Conservation (phyloP, 2,888 invertebrate species). For the Mamestra brassicae region DNA sequence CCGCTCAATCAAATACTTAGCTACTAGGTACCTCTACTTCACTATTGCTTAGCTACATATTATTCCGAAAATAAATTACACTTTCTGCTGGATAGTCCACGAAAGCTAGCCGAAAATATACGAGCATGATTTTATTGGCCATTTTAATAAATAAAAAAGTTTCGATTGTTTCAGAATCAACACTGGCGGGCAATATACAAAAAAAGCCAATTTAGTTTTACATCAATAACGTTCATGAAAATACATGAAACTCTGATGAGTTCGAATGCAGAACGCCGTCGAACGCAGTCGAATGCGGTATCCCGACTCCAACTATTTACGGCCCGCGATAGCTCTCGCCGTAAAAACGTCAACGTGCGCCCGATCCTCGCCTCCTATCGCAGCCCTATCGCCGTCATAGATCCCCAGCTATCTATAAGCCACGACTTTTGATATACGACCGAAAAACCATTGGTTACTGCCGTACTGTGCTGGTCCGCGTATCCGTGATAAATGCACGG, state of each 20-base stretch:
- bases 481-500: constrained; percentile 60
- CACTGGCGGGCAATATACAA: constrained; percentile 21
- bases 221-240: constrained; percentile 68
- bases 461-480: constrained; percentile 27
- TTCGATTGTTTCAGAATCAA: constrained; percentile 28
- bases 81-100: neutral
- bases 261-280: constrained; percentile 64
- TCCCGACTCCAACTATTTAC: constrained; percentile 78
- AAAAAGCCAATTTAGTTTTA: constrained; percentile 60
- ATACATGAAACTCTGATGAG: constrained; percentile 71
- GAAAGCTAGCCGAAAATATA: neutral
- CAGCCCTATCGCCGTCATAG: constrained; percentile 70
- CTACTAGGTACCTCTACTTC: neutral
- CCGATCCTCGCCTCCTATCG: constrained; percentile 76
- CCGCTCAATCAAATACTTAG: neutral
- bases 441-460: constrained; percentile 67
- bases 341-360: constrained; percentile 86
- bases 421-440: constrained; percentile 71
- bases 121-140: neutral
- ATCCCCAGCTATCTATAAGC: constrained; percentile 71
- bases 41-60: neutral
- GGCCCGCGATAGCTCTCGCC: constrained; percentile 79
- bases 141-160: constrained; percentile 4
- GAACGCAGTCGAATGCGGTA: constrained; percentile 67
- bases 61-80: too few species aligned